Evolutionary conservation across 1,140 invertebrate genomes (phyloP).

Genomic region (Portunus trituberculatus): DNA sequence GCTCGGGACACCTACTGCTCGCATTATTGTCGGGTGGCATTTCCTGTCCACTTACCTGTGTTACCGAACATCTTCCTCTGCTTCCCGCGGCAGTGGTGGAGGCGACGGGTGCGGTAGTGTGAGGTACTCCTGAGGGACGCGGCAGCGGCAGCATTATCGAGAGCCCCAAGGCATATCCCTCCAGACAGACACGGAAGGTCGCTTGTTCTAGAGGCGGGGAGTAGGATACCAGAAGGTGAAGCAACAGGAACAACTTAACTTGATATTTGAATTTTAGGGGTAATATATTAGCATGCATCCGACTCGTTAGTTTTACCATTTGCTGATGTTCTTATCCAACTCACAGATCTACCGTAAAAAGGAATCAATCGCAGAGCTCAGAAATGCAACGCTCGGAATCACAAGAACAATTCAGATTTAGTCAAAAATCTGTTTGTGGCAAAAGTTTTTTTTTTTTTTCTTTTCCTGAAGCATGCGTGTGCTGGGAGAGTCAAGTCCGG

Average conservation of each 20-base stretch:
- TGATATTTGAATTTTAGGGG: background rate
- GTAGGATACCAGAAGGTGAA: background rate
- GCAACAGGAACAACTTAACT: background rate
- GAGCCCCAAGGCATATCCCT: background rate
- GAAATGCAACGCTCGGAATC: background rate
- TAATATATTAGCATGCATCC: background rate
- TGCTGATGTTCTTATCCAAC: background rate
- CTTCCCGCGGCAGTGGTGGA: background rate
- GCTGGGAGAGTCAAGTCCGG: background rate
- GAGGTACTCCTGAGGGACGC: constrained; percentile 17
- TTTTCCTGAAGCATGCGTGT: background rate
- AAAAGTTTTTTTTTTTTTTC: no score
- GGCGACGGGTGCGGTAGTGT: background rate
- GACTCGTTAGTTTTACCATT: background rate
- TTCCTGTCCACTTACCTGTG: constrained; percentile 28
- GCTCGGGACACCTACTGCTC: background rate
- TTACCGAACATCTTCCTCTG: background rate
- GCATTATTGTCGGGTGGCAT: background rate
- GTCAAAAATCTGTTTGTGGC: background rate
- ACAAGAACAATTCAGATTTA: no score
- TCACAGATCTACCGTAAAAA: background rate
- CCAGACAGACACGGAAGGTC: constrained; percentile 24
- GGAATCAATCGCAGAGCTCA: background rate
- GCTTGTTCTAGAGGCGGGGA: background rate
- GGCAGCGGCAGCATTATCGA: background rate